Base-by-base conservation (phyloP, 2,888 invertebrate species). In the Cerastis leucographa region DNA sequence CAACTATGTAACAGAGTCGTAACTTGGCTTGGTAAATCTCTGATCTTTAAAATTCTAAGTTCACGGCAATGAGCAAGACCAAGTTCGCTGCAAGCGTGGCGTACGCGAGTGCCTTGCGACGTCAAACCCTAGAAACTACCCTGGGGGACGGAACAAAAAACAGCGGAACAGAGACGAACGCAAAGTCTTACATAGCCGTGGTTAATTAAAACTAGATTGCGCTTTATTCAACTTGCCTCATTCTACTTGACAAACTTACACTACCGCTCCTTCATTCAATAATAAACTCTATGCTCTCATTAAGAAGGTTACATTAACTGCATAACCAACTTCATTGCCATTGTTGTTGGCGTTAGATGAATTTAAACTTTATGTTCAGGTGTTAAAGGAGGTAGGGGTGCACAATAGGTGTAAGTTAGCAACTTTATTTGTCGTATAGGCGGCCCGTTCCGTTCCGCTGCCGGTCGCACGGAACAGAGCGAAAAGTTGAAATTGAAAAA, bases 401-500 rank as follows among this genome's bases (percentile, higher is more conserved):
- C 71, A 84, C 74, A 75, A 86, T 73, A 62, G 76, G 54, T 64
- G 35, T 9, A 78, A 72, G 81, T 86, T 83, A 66, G 73, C 5
- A 82, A 82, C 72, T 80, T 86, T 87, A 77, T 88, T 88, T 83
- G 79, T 76, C 71, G 81, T 71, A 80, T 54, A 61, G 79, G 65
- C 73, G 78, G 79, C 71, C 74, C 80, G 87, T 90, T 88, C 85
- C 81, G 87, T 87, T 85, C 64, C 78, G 71, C 35, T 65, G 74
- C 49, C 59, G 71, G 90, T 85, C 84, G 80, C 70, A 84, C 84
- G 80, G 86, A 77, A 78, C 65, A 82, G 77, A 64, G 82, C 83
- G 86, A 80, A 78, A 90, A 92, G 91, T 93, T 89, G 85, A 81
- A 90, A 90, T 90, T 90, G 88, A 89, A 91, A 90, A 88, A 85